Evolutionary conservation across 2,113 vertebrate species (phyloP).

Genomic region (Erpornis zantholeuca): DNA sequence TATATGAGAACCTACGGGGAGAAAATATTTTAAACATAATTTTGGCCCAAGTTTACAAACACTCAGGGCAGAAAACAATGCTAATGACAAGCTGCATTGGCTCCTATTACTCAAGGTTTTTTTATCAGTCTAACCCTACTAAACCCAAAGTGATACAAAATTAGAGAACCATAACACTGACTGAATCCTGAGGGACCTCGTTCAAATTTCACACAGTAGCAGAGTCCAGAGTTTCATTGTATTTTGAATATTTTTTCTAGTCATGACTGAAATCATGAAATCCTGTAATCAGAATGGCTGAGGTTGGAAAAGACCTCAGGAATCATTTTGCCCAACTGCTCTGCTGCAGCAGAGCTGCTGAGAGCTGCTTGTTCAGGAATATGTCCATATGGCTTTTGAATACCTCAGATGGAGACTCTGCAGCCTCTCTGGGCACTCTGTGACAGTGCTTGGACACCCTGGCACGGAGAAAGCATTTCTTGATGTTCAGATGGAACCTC

Average conservation of each 20-base stretch:
- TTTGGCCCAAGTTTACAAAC: neutral
- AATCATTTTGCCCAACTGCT: neutral
- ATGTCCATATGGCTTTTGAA: neutral
- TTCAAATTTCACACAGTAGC: neutral
- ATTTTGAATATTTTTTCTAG: neutral
- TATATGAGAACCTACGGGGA: neutral
- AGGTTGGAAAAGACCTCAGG: neutral
- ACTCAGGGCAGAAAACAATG: neutral
- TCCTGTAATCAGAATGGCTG: neutral
- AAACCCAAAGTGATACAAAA: neutral
- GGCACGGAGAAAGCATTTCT: neutral
- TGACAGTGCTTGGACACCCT: neutral
- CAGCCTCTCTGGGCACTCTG: neutral
- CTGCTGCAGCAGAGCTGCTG: neutral
- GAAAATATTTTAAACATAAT: neutral
- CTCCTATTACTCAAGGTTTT: neutral
- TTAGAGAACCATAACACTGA: neutral
- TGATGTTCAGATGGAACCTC: neutral
- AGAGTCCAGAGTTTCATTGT: neutral
- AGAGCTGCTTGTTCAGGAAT: neutral
- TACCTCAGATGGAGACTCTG: neutral
- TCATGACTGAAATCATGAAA: neutral
- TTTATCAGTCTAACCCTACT: neutral
- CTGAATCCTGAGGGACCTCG: neutral
- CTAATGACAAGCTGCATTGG: neutral